Evolutionary conservation across 1,140 invertebrate species (phyloP).

Genomic region (Leptopilina clavipes): DNA sequence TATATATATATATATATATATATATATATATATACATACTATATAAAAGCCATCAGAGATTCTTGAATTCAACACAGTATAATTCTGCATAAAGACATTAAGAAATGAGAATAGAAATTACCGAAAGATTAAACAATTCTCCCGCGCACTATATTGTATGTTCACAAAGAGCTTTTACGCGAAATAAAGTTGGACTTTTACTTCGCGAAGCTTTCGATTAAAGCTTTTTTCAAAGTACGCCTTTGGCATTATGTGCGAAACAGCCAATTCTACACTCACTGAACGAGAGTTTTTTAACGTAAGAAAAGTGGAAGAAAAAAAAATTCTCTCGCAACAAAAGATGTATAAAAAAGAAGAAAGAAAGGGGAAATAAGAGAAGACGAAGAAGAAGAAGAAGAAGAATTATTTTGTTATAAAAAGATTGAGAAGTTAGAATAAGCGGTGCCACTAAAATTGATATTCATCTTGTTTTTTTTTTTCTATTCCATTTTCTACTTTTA

Average conservation of each 20-base stretch:
- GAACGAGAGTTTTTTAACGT: not conserved
- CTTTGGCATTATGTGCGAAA: not conserved
- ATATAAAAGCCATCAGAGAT: not conserved
- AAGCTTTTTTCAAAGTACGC: slow-evolving; percentile 18
- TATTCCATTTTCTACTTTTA: slow-evolving; percentile 8
- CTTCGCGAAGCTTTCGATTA: slow-evolving; percentile 2
- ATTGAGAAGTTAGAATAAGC: slow-evolving; percentile 8
- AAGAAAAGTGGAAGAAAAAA: not conserved
- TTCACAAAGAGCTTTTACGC: slow-evolving; percentile 11
- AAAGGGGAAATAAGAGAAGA: not conserved
- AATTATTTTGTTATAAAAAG: not conserved
- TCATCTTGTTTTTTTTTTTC: not conserved
- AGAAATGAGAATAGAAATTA: slow-evolving; percentile 16
- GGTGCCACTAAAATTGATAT: not conserved
- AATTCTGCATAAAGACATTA: slow-evolving; percentile 11
- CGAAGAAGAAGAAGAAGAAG: not conserved
- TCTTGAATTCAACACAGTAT: not conserved
- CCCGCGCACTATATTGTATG: not conserved
- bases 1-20: too few species aligned
- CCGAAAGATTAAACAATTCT: slow-evolving; percentile 13
- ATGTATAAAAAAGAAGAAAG: not conserved
- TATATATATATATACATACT: too few species aligned
- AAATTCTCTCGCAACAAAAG: not conserved
- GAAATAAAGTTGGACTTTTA: not conserved
- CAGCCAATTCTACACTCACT: not conserved